Conservation (phyloP, 2,113 vertebrate species). For the Megaceryle maxima region DNA sequence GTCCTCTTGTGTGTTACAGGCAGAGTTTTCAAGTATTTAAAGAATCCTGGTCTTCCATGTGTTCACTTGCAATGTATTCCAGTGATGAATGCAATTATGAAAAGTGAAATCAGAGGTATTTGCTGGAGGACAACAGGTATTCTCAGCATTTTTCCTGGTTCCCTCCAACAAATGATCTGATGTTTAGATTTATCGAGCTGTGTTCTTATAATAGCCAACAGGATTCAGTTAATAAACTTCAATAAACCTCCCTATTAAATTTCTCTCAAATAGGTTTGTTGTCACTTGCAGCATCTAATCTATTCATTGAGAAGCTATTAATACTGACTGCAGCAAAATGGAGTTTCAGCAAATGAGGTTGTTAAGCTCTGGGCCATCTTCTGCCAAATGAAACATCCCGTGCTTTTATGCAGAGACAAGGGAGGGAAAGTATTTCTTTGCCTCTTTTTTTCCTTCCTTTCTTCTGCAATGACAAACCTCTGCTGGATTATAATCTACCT, state of each 20-base stretch:
- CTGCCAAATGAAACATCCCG: neutral
- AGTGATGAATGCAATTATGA: slow-evolving; percentile 32
- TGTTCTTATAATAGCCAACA: slow-evolving; percentile 73
- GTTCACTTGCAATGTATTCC: slow-evolving; percentile 19
- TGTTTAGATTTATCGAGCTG: slow-evolving; percentile 66
- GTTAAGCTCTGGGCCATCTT: slow-evolving; percentile 61
- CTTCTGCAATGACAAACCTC: neutral
- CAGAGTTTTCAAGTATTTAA: neutral
- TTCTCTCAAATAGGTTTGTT: slow-evolving; percentile 72
- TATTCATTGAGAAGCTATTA: slow-evolving; percentile 72
- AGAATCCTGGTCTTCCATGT: neutral
- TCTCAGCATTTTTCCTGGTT: neutral
- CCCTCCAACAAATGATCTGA: slow-evolving; percentile 47
- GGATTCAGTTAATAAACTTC: slow-evolving; percentile 77
- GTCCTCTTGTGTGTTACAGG: neutral
- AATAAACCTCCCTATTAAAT: slow-evolving; percentile 77
- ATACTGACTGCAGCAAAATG: slow-evolving; percentile 65
- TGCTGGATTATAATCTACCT: neutral
- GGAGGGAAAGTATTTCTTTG: neutral
- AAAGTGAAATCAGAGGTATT: slow-evolving; percentile 25
- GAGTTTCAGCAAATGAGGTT: slow-evolving; percentile 56
- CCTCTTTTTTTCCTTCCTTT: neutral
- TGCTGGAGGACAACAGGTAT: slow-evolving; percentile 17
- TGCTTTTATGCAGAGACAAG: neutral
- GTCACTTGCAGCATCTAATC: slow-evolving; percentile 73